Base-by-base conservation (phyloP, 2,888 invertebrate species). In the Sphaerophoria rueppellii region DNA sequence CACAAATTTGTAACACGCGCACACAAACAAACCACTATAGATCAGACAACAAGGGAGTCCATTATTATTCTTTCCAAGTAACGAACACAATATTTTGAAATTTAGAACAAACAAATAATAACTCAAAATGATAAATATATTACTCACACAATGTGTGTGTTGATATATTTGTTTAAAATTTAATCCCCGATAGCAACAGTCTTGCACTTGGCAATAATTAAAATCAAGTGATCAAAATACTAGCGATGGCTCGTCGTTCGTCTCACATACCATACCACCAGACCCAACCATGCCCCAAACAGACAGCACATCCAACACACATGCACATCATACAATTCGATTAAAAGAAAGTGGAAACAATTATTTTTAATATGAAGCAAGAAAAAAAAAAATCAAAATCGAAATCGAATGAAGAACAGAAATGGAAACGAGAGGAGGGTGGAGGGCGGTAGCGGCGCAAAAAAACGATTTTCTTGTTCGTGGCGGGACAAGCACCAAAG, bases 271-370 rank as follows among this genome's bases (percentile, higher is more conserved):
- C 24, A 24, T 24, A 24, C 24, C 24, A 24, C 24, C 24, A 24
- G 24, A 24, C 24, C 24, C 24, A 24, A 24, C 24, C 24, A 24
- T 24, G 24, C 24, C 24, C 24, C 24, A 24, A 24, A 24, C 24
- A 24, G 24, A 24, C 24, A 24, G 12, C 40, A 54, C 67, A 67
- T 54, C 48, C 48, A 57, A 46, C 54, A 60, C 5, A n/a, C 24
- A 60, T 24, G 16, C 40, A 60, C 76, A 72, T 24, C 24, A 24
- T 61, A 76, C 81, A 77, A 77, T 81, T 81, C 77, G 85, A 80
- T 85, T 76, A 77, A 77, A 85, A 81, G 85, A 81, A 85, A 85
- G 85, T 81, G 76, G 76, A 73, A 76, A 73, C 67, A 70, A 79
- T 70, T 75, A 70, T 69, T 60, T 40, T 16, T 50, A 50, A 50